These are phyloP conservation scores for Tenthredo scrophulariae DNA, from an alignment of 2,888 invertebrate genomes.

Conservation along the genomic window DNA sequence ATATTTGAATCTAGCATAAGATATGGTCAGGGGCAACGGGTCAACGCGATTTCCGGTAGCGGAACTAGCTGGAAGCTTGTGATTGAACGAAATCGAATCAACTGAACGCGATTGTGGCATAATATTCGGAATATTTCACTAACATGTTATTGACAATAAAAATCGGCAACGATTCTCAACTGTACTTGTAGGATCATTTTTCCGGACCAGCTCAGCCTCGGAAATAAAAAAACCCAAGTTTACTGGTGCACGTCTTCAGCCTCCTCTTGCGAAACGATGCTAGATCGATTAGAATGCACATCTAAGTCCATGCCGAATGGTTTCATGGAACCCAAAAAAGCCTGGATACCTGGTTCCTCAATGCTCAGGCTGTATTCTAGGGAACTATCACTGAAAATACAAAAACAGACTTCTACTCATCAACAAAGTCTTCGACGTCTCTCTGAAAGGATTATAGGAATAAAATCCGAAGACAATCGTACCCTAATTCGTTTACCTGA, in stretches of 20 bases:
- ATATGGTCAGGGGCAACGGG: constrained; percentile 11
- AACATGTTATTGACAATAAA: background rate
- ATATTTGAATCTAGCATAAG: constrained; percentile 31
- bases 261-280: constrained; percentile 80
- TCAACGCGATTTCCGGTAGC: constrained; percentile 10
- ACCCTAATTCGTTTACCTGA: constrained; percentile 74
- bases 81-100: background rate
- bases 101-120: background rate
- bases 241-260: constrained; percentile 69
- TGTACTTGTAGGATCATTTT: background rate
- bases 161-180: background rate
- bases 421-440: constrained; percentile 71
- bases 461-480: constrained; percentile 61
- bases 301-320: constrained; percentile 84
- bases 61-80: background rate
- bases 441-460: constrained; percentile 56
- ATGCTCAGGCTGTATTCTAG: constrained; percentile 81
- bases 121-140: background rate
- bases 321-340: constrained; percentile 77
- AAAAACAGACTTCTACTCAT: constrained; percentile 75
- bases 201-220: background rate
- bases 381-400: constrained; percentile 80
- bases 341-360: constrained; percentile 73
- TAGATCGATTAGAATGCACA: constrained; percentile 82
- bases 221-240: constrained; percentile 41